phyloP scores from a whole-genome alignment of 2,888 invertebrate genomes.

The Drosophila quasianomalipes region DNA sequence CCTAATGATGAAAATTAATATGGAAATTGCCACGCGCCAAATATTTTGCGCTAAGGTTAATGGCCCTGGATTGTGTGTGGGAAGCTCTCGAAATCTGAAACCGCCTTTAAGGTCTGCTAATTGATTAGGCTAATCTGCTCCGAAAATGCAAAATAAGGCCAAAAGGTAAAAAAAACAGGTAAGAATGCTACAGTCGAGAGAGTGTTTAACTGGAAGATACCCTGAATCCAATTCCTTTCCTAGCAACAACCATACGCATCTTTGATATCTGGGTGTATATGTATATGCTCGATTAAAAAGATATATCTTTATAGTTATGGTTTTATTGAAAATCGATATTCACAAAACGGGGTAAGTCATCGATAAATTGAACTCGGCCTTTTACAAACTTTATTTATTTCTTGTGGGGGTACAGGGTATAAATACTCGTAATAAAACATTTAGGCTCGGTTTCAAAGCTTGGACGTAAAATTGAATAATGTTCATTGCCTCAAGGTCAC shows the following conservation, averaged over 20 bases:
- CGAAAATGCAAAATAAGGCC: background rate
- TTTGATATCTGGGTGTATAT: background rate
- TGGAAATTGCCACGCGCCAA: slow-evolving; percentile 61
- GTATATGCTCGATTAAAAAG: background rate
- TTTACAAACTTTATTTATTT: no score
- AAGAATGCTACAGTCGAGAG: background rate
- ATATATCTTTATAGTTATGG: background rate
- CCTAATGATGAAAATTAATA: slow-evolving; percentile 62
- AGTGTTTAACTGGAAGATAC: background rate
- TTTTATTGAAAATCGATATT: background rate
- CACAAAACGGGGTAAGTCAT: background rate
- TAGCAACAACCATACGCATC: background rate
- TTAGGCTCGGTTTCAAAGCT: background rate
- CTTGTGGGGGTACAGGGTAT: background rate
- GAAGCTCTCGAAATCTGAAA: slow-evolving; percentile 39
- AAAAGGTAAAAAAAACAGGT: slow-evolving; percentile 1
- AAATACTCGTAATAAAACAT: background rate
- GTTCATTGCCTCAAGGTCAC: background rate
- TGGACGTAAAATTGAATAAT: background rate
- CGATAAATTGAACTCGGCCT: background rate
- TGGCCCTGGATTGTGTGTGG: slow-evolving; percentile 27
- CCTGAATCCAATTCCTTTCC: background rate
- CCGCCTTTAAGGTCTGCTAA: slow-evolving; percentile 53
- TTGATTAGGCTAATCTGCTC: slow-evolving; percentile 56
- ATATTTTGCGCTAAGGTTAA: slow-evolving; percentile 34